Evolutionary conservation across 2,113 vertebrate species (phyloP), one percentile per base, ranked within the genome.

Genomic region (Gavialis gangeticus): DNA sequence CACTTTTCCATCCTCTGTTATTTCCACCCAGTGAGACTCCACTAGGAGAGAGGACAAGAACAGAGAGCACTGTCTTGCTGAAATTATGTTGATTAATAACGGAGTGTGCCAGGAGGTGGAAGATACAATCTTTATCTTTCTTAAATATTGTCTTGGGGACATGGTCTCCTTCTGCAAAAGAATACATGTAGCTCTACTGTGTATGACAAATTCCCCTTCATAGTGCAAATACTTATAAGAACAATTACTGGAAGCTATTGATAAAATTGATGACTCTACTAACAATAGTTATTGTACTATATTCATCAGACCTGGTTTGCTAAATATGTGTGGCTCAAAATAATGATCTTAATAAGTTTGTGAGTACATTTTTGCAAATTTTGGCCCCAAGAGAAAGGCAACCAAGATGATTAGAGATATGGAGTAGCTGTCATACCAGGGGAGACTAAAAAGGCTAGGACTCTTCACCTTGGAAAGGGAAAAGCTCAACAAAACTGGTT

Each of bases 101-200:
- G 84, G 69, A 10, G 30, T 34, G 14, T 67, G 46, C 56, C 85
- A 94, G 77, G 73, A 92, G 54, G 75, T 34, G 67, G 6, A 64
- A 77, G 12, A 28, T 95, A 81, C 93, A 87, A 92, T 66, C 71
- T 58, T 63, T 14, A n/a, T 84, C 79, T 89, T 56, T 85, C 79
- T 78, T 93, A 95, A 94, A 94, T 69, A 79, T 12, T 81, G 56
- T 75, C 82, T 84, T 92, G 78, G 54, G 90, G 81, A 59, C 69
- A 67, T 75, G 79, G 89, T 28, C 7, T 88, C 28, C 64, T 86
- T 67, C 85, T 6, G 75, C 15, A 30, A 85, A 71, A 63, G 91
- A 87, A 37, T 37, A 27, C 10, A 58, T 71, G 3, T 21, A 86
- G 30, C 55, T 60, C 60, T 21, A 25, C 18, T 84, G 17, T 21